A percentile compares a stretch with the other conserved stretches of the same genome.
Conservation (phyloP, 2,888 invertebrate species). For the Rotaria macrura region DNA sequence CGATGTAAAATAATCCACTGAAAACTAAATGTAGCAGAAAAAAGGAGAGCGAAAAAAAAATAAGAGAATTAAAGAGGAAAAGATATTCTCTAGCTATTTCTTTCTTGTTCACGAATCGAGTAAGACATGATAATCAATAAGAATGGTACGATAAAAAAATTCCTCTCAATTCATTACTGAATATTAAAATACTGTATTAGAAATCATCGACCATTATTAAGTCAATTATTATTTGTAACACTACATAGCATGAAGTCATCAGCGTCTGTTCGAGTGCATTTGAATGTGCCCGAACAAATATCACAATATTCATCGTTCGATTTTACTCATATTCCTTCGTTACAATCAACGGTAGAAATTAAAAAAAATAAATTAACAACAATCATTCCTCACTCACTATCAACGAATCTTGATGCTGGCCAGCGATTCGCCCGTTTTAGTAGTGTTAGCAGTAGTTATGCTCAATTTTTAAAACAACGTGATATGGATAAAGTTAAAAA, state of each 20-base stretch:
- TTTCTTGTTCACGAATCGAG: neutral
- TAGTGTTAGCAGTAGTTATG: neutral
- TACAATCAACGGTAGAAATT: neutral
- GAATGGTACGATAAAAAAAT: neutral
- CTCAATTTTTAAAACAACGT: constrained; percentile 1
- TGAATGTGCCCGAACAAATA: neutral
- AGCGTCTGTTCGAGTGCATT: neutral
- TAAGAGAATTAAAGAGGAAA: neutral
- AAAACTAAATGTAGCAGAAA: neutral
- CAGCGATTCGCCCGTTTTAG: neutral
- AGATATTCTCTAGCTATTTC: neutral
- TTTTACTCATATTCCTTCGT: neutral
- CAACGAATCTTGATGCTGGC: neutral
- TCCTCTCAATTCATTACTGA: neutral
- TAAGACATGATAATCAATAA: neutral
- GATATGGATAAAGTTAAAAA: constrained; percentile 17
- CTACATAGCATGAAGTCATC: neutral
- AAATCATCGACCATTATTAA: neutral
- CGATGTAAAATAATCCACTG: neutral
- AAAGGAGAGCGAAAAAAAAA: neutral
- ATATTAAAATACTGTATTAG: neutral
- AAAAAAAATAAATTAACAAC: neutral
- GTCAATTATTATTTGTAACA: neutral
- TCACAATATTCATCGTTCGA: neutral
- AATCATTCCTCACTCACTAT: neutral